These are phyloP conservation scores for Poecile montanus DNA, from an alignment of 2,797 vertebrate species.

Conservation along the genomic window DNA sequence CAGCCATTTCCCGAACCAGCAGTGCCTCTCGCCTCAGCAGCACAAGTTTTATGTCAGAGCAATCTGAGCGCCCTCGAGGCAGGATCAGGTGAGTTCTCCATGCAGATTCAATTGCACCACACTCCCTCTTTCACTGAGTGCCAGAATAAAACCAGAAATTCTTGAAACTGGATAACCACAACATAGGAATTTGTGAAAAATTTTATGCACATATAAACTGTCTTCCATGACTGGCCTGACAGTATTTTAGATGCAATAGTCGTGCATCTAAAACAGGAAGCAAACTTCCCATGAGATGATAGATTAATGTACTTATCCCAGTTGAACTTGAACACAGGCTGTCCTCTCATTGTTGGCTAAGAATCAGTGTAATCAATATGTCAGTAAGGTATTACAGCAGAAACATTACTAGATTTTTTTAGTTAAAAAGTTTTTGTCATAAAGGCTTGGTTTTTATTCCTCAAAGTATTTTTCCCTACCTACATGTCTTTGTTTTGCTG, in stretches of 20 bases:
- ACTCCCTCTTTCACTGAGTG: background rate
- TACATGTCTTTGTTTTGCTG: background rate
- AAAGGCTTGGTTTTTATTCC: background rate
- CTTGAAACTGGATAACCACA: background rate
- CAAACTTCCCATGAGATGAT: background rate
- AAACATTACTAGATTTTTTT: background rate
- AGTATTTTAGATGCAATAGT: background rate
- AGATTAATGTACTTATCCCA: background rate
- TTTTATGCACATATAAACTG: background rate
- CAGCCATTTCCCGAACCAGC: conserved; percentile 95
- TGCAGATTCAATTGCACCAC: background rate
- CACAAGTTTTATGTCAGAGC: conserved; percentile 98
- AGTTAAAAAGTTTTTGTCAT: background rate
- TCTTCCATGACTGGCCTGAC: background rate
- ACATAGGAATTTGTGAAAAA: background rate
- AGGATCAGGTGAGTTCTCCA: conserved; percentile 88
- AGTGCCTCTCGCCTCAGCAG: conserved; percentile 93
- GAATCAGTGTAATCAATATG: background rate
- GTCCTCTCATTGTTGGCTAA: background rate
- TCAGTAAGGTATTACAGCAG: background rate
- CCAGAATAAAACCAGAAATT: background rate
- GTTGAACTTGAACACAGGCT: background rate
- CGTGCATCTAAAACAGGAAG: background rate
- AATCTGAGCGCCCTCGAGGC: conserved; percentile 92
- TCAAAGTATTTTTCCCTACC: background rate